Conservation (phyloP, 2,113 vertebrate species). For the Prolemur simus region DNA sequence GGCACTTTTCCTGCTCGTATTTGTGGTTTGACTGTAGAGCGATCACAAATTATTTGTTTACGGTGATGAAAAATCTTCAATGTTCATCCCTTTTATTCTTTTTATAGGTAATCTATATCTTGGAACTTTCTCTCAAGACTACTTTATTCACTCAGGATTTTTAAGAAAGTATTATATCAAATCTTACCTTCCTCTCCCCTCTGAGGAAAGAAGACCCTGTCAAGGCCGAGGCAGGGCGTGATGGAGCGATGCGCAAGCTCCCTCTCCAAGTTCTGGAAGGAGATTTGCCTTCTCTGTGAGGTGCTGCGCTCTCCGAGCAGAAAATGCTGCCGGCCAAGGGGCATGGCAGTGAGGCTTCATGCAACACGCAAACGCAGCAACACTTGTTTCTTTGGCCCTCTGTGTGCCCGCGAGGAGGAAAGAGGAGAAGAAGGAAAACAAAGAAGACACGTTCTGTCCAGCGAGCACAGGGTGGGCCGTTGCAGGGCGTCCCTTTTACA, state of each 20-base stretch:
- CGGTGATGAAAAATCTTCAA: slow-evolving; percentile 83
- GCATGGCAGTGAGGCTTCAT: background rate
- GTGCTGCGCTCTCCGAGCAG: slow-evolving; percentile 24
- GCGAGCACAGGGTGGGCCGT: background rate
- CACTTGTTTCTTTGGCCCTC: background rate
- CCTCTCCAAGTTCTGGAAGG: slow-evolving; percentile 52
- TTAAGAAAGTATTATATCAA: slow-evolving; percentile 78
- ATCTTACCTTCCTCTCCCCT: slow-evolving; percentile 54
- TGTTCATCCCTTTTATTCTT: slow-evolving; percentile 88
- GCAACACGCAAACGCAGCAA: background rate
- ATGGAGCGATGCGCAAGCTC: slow-evolving; percentile 52
- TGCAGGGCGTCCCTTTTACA: background rate
- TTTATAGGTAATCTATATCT: slow-evolving; percentile 87
- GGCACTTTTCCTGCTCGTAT: slow-evolving; percentile 86
- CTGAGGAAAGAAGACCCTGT: background rate
- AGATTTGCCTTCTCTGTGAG: slow-evolving; percentile 45
- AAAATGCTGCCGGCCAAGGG: background rate
- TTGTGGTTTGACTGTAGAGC: slow-evolving; percentile 80
- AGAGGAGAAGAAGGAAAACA: accelerated
- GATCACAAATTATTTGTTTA: slow-evolving; percentile 91
- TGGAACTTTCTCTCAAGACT: slow-evolving; percentile 81
- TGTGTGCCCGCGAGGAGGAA: background rate
- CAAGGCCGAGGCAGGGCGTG: background rate
- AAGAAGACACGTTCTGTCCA: background rate
- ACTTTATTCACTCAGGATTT: slow-evolving; percentile 81